Conservation (phyloP, 1,140 invertebrate genomes). For the Neodiprion lecontei region DNA sequence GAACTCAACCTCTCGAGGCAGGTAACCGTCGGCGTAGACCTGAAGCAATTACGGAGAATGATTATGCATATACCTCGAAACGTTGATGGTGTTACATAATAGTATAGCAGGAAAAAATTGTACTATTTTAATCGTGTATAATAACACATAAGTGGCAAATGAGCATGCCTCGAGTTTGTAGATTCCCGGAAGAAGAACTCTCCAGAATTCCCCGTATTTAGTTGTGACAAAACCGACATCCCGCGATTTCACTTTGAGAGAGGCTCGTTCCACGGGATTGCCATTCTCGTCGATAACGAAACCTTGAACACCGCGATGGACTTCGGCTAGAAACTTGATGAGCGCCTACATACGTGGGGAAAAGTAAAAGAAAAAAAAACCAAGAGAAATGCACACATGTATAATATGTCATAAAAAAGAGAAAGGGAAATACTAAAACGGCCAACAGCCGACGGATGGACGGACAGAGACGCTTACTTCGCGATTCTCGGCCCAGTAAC, state of each 20-base stretch:
- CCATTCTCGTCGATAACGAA: constrained; percentile 84
- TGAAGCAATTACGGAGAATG: constrained; percentile 48
- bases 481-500: constrained; percentile 96
- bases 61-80: neutral
- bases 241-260: constrained; percentile 82
- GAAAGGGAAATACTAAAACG: neutral
- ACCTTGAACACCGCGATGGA: constrained; percentile 83
- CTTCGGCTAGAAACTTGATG: constrained; percentile 87
- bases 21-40: constrained; percentile 85
- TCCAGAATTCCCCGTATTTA: constrained; percentile 93
- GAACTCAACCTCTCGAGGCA: constrained; percentile 84
- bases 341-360: constrained; percentile 67
- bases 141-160: constrained; percentile 9
- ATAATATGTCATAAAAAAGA: constrained; percentile 11
- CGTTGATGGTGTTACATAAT: neutral
- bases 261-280: constrained; percentile 82
- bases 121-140: constrained; percentile 18
- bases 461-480: constrained; percentile 64
- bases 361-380: neutral
- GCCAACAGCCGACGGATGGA: constrained; percentile 11
- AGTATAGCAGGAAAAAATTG: neutral
- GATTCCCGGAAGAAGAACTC: constrained; percentile 82
- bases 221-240: constrained; percentile 90
- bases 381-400: constrained; percentile 19
- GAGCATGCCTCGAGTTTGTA: constrained; percentile 80